A percentile compares a stretch with the other conserved stretches of the same genome.
These are phyloP conservation scores for Aplodontia rufa DNA, from an alignment of 2,113 vertebrate species.

Conservation along the genomic window DNA sequence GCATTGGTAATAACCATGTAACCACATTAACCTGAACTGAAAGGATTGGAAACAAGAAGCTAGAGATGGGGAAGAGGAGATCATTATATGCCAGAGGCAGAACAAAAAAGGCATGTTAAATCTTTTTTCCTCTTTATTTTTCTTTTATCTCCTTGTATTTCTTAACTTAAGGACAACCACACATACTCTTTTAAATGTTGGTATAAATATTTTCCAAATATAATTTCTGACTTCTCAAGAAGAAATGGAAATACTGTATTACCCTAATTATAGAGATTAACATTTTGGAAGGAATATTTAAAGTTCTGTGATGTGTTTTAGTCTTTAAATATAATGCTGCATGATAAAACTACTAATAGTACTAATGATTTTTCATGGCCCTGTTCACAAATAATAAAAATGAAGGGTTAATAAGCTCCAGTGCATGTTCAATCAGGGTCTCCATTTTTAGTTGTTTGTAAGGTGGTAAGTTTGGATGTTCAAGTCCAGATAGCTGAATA, in stretches of 20 bases:
- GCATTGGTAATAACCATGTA: not conserved
- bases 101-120: not conserved
- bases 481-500: not conserved
- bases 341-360: not conserved
- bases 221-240: not conserved
- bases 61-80: not conserved
- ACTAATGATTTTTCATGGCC: not conserved
- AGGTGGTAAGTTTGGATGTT: not conserved
- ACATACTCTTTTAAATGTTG: not conserved
- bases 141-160: not conserved
- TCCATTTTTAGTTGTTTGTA: not conserved
- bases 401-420: not conserved
- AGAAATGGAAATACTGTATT: not conserved
- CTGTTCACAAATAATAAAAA: not conserved
- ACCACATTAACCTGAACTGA: not conserved
- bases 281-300: not conserved
- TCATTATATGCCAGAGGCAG: not conserved
- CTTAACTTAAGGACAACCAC: not conserved
- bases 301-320: not conserved
- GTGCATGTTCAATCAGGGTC: not conserved
- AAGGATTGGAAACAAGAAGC: not conserved
- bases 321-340: not conserved
- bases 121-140: accelerated
- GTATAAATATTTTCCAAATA: not conserved
- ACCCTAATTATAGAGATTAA: not conserved